A percentile compares a stretch with the other conserved stretches of the same genome.
These are phyloP conservation scores for Beris chalybata DNA, from an alignment of 2,888 invertebrate genomes.

Conservation along the genomic window DNA sequence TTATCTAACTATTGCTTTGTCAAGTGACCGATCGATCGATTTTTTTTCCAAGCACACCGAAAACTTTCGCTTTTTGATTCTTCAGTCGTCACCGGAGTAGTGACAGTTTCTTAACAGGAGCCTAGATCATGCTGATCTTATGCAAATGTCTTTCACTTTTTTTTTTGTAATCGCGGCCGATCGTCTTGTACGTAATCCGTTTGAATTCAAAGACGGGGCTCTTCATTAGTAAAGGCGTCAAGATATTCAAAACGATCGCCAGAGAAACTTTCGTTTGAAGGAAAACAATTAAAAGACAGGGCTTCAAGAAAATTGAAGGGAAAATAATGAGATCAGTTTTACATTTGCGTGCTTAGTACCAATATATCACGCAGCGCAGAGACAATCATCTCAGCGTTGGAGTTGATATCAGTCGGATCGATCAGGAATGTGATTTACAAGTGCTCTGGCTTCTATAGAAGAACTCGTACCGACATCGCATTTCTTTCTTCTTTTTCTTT, in stretches of 20 bases:
- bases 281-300: conserved; percentile 16
- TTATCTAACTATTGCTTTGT: background rate
- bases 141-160: conserved; percentile 12
- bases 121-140: conserved; percentile 13
- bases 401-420: conserved; percentile 11
- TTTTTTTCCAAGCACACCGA: background rate
- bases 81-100: no score
- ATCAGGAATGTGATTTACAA: background rate
- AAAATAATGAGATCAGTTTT: conserved; percentile 17
- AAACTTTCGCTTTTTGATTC: conserved; percentile 6
- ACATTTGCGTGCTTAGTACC: conserved; percentile 10
- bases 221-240: conserved; percentile 10
- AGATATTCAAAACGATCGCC: conserved; percentile 11
- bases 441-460: no score
- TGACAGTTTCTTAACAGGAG: conserved; percentile 8
- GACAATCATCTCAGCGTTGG: conserved; percentile 9
- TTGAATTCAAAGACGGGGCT: conserved; percentile 12
- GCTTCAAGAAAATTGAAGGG: conserved; percentile 1
- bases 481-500: no score
- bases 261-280: conserved; percentile 11
- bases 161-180: background rate
- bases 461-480: no score
- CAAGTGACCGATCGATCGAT: background rate
- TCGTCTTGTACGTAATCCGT: conserved; percentile 1
- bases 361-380: conserved; percentile 25